Percentiles rank a stretch among this genome's conserved stretches.
phyloP scores from a whole-genome alignment of 1,140 invertebrate species.

The Heliconius hewitsoni region DNA sequence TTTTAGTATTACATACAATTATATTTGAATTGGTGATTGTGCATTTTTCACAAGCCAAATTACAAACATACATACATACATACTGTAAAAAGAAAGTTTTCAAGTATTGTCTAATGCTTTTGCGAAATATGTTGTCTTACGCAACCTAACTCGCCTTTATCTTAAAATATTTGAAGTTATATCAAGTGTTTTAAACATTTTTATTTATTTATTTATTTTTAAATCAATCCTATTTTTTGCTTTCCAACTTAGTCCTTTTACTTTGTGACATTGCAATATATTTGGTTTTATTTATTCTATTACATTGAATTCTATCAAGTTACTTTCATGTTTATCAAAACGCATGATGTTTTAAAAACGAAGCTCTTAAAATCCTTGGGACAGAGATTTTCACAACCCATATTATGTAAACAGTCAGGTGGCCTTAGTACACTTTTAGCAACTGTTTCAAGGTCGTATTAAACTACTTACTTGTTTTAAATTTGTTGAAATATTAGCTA shows the following conservation, averaged over 20 bases:
- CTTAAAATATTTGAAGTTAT: too few species aligned
- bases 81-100: slow-evolving; percentile 1
- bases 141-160: neutral
- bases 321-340: neutral
- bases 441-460: slow-evolving; percentile 36
- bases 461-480: slow-evolving; percentile 22
- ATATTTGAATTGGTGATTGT: too few species aligned
- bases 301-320: neutral
- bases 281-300: neutral
- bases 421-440: slow-evolving; percentile 45
- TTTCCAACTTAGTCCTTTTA: neutral
- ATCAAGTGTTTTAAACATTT: too few species aligned
- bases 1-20: too few species aligned
- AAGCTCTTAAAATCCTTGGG: slow-evolving; percentile 29
- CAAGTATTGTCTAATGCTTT: neutral
- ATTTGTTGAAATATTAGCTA: slow-evolving; percentile 20
- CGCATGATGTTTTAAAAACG: slow-evolving; percentile 17
- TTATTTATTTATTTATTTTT: neutral
- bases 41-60: neutral
- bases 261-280: neutral
- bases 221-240: too few species aligned
- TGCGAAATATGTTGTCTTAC: neutral
- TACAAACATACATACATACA: neutral
- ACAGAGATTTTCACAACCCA: slow-evolving; percentile 39
- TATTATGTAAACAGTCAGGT: slow-evolving; percentile 41